phyloP scores from a whole-genome alignment of 2,888 invertebrate genomes.

The Pediacus dermestoides region DNA sequence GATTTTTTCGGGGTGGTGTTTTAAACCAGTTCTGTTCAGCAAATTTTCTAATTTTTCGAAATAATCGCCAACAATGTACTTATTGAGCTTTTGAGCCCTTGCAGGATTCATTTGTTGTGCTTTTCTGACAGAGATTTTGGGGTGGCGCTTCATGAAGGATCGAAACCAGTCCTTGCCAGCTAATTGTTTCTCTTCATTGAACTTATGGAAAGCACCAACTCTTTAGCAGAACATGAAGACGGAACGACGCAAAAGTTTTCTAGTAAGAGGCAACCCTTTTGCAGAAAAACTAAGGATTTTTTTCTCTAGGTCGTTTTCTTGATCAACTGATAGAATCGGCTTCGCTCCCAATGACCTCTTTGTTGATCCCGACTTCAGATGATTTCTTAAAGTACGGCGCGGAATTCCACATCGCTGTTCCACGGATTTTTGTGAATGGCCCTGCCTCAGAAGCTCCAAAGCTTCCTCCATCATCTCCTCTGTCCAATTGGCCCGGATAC shows the following conservation, averaged over 20 bases:
- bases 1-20: slow-evolving; percentile 24
- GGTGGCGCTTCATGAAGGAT: slow-evolving; percentile 13
- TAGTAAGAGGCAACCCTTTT: slow-evolving; percentile 16
- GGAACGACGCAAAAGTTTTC: slow-evolving; percentile 15
- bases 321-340: slow-evolving; percentile 7
- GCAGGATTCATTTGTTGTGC: slow-evolving; percentile 25
- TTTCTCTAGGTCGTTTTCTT: slow-evolving; percentile 18
- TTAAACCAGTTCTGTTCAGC: slow-evolving; percentile 11
- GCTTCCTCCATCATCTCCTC: slow-evolving; percentile 19
- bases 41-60: slow-evolving; percentile 8
- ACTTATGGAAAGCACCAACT: slow-evolving; percentile 12
- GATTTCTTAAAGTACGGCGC: slow-evolving; percentile 14
- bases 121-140: slow-evolving; percentile 16
- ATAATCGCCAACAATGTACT: slow-evolving; percentile 17
- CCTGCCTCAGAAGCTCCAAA: slow-evolving; percentile 11
- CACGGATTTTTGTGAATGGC: slow-evolving; percentile 13
- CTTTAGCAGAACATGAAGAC: slow-evolving; percentile 15
- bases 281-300: slow-evolving; percentile 14
- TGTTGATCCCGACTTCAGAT: slow-evolving; percentile 11
- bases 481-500: slow-evolving; percentile 18
- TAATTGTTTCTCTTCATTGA: slow-evolving; percentile 14
- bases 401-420: slow-evolving; percentile 15
- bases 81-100: slow-evolving; percentile 23
- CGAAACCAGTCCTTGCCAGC: slow-evolving; percentile 14
- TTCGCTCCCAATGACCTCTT: slow-evolving; percentile 10